Evolutionary conservation across 2,113 vertebrate genomes (phyloP).

Genomic region (Thamnaconus septentrionalis): DNA sequence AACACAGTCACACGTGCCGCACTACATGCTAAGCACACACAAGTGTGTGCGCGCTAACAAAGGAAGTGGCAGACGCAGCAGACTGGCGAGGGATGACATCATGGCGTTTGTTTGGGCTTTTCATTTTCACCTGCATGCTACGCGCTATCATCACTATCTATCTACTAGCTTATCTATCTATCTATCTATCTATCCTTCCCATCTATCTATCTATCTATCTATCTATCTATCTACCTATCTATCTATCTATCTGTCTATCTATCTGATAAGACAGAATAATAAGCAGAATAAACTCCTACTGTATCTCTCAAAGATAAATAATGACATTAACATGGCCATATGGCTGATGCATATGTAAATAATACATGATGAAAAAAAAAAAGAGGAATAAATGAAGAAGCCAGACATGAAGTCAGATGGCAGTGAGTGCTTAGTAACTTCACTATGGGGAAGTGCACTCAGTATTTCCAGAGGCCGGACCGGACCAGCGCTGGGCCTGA

Average conservation of each 20-base stretch:
- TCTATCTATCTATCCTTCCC: too few relatives aligned
- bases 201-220: too few relatives aligned
- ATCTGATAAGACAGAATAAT: too few relatives aligned
- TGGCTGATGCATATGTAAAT: too few relatives aligned
- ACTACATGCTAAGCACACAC: background rate
- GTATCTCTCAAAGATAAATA: too few relatives aligned
- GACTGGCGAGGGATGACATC: constrained; percentile 42
- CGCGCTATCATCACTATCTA: background rate
- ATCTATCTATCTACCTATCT: too few relatives aligned
- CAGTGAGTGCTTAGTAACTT: background rate
- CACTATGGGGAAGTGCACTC: constrained; percentile 18
- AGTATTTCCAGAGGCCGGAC: constrained; percentile 51
- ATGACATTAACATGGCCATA: too few relatives aligned
- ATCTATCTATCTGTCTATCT: too few relatives aligned
- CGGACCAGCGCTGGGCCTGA: too few relatives aligned
- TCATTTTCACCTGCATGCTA: constrained; percentile 28
- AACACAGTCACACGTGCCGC: background rate
- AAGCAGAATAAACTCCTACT: too few relatives aligned
- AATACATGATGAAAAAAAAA: too few relatives aligned
- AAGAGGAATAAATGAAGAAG: too few relatives aligned
- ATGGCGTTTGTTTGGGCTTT: constrained; percentile 31
- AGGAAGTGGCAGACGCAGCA: constrained; percentile 40
- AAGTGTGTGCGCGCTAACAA: constrained; percentile 31
- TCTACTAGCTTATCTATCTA: background rate
- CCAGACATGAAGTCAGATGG: background rate